Base-by-base conservation (phyloP, 1,140 invertebrate species). In the Diprion similis region DNA sequence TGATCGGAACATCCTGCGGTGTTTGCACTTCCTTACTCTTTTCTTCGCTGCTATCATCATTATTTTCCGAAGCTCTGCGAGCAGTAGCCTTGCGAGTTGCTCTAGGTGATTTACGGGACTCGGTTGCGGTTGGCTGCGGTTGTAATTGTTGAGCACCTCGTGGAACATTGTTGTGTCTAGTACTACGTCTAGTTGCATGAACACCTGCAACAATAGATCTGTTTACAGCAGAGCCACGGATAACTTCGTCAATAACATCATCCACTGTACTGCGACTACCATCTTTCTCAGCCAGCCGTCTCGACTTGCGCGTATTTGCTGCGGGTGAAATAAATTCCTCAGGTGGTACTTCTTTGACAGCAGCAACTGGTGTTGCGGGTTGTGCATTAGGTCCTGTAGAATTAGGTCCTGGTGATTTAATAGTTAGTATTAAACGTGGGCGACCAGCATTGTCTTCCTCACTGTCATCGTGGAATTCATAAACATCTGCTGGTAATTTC, bases 171-270 rank as follows among this genome's bases (percentile, higher is more conserved):
- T 86, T 87, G 17, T 88, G 84, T 9, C 86, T 79, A 0, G 87
- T 83, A 59, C 85, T 86, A 68, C 85, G 75, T 18, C 86, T 80
- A 2, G 84, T 84, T 2, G 78, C 83, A 3, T 82, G 81, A 18
- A 78, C 74, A 19, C 78, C 77, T n/a, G 74, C 47, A 4, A 51
- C 47, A 8, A 82, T 10, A 0, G 76, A 81, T 46, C 87, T 87
- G 72, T 85, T 86, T 17, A 73, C 79, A 10, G 82, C 78, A 0
- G 91, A 82, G 75, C 93, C 92, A 76, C 94, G 91, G 0, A 95
- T 91, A 3, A 96, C 94, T 79, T 97, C 95, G 73, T 97, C 96
- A 76, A 97, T 96, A 1, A 94, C 91, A 77, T 97, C 95, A 85
- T 96, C 95, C 1, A 96, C 90, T 0, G 94, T 94, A 70, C 90